A percentile compares a stretch with the other conserved stretches of the same genome.
Conservation (phyloP, 2,797 vertebrate species). For the Gambelia wislizenii region DNA sequence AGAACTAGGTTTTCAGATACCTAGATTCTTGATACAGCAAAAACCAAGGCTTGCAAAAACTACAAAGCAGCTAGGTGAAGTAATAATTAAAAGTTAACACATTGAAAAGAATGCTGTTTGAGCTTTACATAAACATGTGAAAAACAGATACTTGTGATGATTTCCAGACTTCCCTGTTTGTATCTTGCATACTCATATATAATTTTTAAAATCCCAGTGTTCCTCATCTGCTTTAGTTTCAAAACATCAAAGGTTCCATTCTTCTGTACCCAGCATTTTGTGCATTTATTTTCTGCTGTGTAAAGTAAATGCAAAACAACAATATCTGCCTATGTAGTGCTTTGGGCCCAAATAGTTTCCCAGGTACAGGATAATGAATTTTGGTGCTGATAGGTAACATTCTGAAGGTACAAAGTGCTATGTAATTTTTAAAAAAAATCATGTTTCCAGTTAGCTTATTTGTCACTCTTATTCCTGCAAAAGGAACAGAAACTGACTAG, state of each 20-base stretch:
- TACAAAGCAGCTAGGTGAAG: background rate
- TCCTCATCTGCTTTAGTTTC: background rate
- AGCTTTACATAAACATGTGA: background rate
- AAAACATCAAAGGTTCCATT: slow-evolving; percentile 3
- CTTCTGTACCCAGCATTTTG: background rate
- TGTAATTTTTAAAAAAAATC: background rate
- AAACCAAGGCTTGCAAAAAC: background rate
- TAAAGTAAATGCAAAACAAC: slow-evolving; percentile 11
- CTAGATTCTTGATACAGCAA: background rate
- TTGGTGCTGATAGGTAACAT: background rate
- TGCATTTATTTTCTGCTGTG: background rate
- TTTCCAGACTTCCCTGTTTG: background rate
- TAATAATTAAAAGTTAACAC: background rate
- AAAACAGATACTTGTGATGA: too few species aligned
- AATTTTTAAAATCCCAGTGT: background rate
- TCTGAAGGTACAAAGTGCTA: background rate
- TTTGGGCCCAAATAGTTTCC: background rate
- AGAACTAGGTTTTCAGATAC: background rate
- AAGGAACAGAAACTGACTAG: background rate
- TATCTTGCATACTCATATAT: background rate
- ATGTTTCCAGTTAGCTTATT: background rate
- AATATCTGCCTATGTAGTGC: background rate
- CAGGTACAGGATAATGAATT: background rate
- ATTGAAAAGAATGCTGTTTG: background rate
- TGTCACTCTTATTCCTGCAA: background rate